Conservation (phyloP, 2,888 invertebrate genomes). For the Antheraea assamensis region DNA sequence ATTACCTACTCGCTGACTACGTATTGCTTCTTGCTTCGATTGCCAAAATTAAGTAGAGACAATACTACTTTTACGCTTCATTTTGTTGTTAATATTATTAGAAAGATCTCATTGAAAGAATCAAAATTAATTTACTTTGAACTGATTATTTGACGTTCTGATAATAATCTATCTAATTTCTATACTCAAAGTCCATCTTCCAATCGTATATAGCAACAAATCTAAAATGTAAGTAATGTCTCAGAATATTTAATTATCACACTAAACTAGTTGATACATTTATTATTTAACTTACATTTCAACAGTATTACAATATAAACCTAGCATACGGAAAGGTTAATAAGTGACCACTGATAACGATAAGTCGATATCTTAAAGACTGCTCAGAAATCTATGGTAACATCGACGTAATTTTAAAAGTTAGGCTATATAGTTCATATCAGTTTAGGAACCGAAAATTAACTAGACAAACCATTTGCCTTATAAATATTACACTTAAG, state of each 20-base stretch:
- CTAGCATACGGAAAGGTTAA: not conserved
- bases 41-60: not conserved
- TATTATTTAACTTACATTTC: not conserved
- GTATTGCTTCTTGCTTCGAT: slow-evolving; percentile 6
- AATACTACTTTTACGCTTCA: not conserved
- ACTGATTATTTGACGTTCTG: not conserved
- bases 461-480: not conserved
- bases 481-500: too few species aligned
- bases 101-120: not conserved
- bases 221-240: not conserved
- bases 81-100: not conserved
- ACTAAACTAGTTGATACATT: not conserved
- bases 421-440: too few species aligned
- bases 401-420: not conserved
- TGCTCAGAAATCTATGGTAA: not conserved
- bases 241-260: not conserved
- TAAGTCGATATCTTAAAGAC: too few species aligned
- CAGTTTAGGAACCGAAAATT: not conserved
- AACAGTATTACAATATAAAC: not conserved
- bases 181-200: not conserved
- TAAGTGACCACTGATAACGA: not conserved
- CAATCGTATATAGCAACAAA: not conserved
- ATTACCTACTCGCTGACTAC: not conserved
- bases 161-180: not conserved
- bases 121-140: not conserved